Evolutionary conservation across 2,113 vertebrate species (phyloP).

Genomic region (Phoxinus phoxinus): DNA sequence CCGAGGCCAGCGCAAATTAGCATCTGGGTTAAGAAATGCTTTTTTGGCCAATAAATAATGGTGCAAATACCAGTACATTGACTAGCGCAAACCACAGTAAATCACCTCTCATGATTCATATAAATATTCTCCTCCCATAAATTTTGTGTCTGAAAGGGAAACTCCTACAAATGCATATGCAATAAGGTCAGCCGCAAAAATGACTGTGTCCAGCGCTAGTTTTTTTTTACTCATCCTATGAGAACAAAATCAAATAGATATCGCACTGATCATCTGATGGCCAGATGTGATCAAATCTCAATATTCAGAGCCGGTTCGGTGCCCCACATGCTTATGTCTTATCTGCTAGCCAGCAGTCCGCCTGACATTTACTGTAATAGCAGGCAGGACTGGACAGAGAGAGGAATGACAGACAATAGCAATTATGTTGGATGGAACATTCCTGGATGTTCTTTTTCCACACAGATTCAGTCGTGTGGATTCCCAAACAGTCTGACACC

Average conservation of each 20-base stretch:
- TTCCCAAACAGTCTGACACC: background rate
- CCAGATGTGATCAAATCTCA: slow-evolving; percentile 48
- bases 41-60: too few species aligned
- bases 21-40: too few species aligned
- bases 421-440: slow-evolving; percentile 38
- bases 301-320: slow-evolving; percentile 27
- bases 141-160: too few species aligned
- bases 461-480: background rate
- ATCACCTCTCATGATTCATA: too few species aligned
- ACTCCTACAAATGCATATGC: too few species aligned
- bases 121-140: too few species aligned
- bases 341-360: slow-evolving; percentile 39
- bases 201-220: too few species aligned
- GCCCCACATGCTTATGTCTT: slow-evolving; percentile 29
- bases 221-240: background rate
- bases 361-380: slow-evolving; percentile 31
- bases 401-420: slow-evolving; percentile 39
- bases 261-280: slow-evolving; percentile 7
- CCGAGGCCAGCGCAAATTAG: too few species aligned
- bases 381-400: slow-evolving; percentile 47
- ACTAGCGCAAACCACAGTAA: too few species aligned
- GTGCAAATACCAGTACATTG: too few species aligned
- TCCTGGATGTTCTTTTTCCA: slow-evolving; percentile 35
- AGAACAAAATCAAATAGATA: slow-evolving; percentile 7
- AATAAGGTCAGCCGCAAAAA: too few species aligned